These are phyloP conservation scores for Rhynchonycteris naso DNA, from an alignment of 2,797 vertebrate genomes.

Conservation along the genomic window DNA sequence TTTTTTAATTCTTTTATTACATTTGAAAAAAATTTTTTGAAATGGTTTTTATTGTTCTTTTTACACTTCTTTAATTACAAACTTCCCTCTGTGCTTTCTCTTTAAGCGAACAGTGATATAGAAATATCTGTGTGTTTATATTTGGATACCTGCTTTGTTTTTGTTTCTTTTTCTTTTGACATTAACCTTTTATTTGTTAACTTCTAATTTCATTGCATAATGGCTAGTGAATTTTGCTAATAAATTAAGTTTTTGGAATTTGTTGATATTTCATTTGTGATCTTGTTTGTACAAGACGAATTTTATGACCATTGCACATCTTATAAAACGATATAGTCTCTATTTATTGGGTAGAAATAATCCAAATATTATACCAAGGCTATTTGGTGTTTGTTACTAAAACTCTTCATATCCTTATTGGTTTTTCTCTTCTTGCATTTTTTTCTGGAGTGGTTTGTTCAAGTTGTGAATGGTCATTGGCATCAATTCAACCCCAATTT, in stretches of 20 bases:
- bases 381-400: background rate
- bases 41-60: background rate
- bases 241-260: conserved; percentile 25
- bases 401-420: background rate
- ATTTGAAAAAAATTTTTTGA: background rate
- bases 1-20: background rate
- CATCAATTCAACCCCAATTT: background rate
- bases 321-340: background rate
- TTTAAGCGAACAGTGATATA: background rate
- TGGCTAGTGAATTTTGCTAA: background rate
- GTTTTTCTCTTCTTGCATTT: background rate
- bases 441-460: conserved; percentile 2
- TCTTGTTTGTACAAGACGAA: background rate
- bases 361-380: background rate
- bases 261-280: background rate
- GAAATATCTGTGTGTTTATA: background rate
- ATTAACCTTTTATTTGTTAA: background rate
- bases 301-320: background rate
- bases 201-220: background rate
- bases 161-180: background rate
- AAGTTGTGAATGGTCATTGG: background rate
- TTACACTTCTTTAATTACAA: background rate
- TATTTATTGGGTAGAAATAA: background rate
- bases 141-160: background rate
- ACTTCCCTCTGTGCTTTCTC: background rate